Evolutionary conservation across 2,797 vertebrate species (phyloP).

Genomic region (Gymnothorax reevesii): DNA sequence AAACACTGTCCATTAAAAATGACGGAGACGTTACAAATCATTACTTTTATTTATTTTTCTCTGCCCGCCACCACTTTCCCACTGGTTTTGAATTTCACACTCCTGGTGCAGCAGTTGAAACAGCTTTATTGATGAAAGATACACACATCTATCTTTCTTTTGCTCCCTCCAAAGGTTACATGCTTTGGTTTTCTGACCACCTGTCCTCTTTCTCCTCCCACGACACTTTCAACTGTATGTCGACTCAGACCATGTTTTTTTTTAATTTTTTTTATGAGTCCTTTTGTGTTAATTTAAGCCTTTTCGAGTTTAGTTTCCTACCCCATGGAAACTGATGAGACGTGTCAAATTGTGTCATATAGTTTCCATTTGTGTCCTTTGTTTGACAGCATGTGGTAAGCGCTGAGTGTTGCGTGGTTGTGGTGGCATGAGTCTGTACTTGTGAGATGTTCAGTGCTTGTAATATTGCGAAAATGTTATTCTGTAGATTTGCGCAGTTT

Average conservation of each 20-base stretch:
- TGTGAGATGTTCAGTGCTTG: slow-evolving; percentile 51
- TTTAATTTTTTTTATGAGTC: background rate
- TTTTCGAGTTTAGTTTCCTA: background rate
- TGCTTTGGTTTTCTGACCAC: background rate
- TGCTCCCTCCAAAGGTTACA: background rate
- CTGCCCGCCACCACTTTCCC: slow-evolving; percentile 19
- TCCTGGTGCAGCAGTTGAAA: slow-evolving; percentile 1
- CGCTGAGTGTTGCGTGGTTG: slow-evolving; percentile 28
- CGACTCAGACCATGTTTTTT: background rate
- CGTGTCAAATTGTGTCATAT: slow-evolving; percentile 28
- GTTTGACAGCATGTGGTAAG: slow-evolving; percentile 6
- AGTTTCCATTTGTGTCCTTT: slow-evolving; percentile 45
- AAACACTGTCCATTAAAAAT: slow-evolving; percentile 25
- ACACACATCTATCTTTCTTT: background rate
- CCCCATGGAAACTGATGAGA: background rate
- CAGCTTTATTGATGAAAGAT: slow-evolving; percentile 19
- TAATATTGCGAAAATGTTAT: slow-evolving; percentile 39
- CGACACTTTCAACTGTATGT: background rate
- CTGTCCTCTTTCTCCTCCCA: background rate
- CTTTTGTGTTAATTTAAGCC: slow-evolving; percentile 3
- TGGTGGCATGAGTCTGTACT: slow-evolving; percentile 18
- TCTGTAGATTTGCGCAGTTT: slow-evolving; percentile 31
- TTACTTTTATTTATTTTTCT: slow-evolving; percentile 26
- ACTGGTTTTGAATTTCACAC: slow-evolving; percentile 29
- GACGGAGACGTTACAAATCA: slow-evolving; percentile 25